Evolutionary conservation across 2,797 vertebrate species (phyloP).

Genomic region (Tokudaia tokunoshimensis): DNA sequence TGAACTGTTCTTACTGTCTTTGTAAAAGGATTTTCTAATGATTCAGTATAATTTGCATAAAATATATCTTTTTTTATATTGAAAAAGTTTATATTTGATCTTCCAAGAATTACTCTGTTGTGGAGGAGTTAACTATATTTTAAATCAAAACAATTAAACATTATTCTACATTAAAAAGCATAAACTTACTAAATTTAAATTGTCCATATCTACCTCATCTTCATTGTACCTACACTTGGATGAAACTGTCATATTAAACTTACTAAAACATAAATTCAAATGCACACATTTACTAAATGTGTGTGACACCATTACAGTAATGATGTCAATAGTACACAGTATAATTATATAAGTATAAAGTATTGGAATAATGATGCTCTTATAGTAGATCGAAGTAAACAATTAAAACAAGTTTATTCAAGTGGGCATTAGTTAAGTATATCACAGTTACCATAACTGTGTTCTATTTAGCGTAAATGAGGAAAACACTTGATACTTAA

Average conservation of each 20-base stretch:
- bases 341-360: not conserved
- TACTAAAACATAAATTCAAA: not conserved
- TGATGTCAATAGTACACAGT: not conserved
- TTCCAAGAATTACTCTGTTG: too few relatives aligned
- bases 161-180: not conserved
- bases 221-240: not conserved
- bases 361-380: not conserved
- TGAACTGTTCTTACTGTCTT: not conserved
- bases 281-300: not conserved
- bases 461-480: not conserved
- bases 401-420: not conserved
- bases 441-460: not conserved
- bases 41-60: too few relatives aligned
- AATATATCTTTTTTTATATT: too few relatives aligned
- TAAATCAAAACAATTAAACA: not conserved
- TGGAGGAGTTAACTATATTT: not conserved
- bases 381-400: not conserved
- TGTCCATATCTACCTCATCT: not conserved
- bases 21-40: not conserved
- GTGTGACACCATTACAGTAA: not conserved
- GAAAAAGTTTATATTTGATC: not conserved
- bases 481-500: not conserved
- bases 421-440: not conserved
- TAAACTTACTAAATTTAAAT: not conserved
- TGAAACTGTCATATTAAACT: not conserved